phyloP scores from a whole-genome alignment of 2,888 invertebrate genomes.

The Lasius platythorax region DNA sequence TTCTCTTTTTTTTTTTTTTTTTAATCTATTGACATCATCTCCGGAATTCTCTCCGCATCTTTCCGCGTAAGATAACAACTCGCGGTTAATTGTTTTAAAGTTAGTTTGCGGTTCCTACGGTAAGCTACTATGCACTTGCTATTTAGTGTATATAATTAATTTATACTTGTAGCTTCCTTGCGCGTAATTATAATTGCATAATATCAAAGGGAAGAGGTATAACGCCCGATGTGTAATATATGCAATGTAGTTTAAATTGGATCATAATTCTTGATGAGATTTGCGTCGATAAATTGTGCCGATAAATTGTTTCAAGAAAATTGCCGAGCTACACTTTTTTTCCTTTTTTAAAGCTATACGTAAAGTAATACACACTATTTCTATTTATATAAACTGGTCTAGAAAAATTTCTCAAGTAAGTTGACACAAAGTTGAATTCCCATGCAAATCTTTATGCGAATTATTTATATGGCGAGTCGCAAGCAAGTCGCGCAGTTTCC shows the following conservation, averaged over 20 bases:
- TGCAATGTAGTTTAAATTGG: slow-evolving; percentile 9
- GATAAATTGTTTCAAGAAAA: background rate
- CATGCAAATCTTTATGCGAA: background rate
- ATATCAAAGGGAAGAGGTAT: slow-evolving; percentile 54
- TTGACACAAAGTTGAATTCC: background rate
- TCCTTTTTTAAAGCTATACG: background rate
- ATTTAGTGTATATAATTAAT: slow-evolving; percentile 79
- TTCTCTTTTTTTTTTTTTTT: background rate
- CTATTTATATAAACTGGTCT: background rate
- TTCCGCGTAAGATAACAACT: slow-evolving; percentile 77
- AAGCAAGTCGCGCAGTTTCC: background rate
- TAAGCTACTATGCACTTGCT: slow-evolving; percentile 61
- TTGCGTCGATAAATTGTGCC: slow-evolving; percentile 1
- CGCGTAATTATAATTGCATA: slow-evolving; percentile 62
- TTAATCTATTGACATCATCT: background rate
- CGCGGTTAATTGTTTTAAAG: slow-evolving; percentile 81
- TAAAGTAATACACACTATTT: background rate
- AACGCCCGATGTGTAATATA: background rate
- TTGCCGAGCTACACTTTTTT: background rate
- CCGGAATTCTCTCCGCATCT: slow-evolving; percentile 56
- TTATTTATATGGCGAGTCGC: background rate
- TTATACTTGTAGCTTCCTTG: slow-evolving; percentile 68
- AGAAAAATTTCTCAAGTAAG: background rate
- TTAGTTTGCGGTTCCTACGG: slow-evolving; percentile 67
- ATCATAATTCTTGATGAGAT: slow-evolving; percentile 38